Base-by-base conservation (phyloP, 2,888 invertebrate genomes). In the Leucophenga montana region DNA sequence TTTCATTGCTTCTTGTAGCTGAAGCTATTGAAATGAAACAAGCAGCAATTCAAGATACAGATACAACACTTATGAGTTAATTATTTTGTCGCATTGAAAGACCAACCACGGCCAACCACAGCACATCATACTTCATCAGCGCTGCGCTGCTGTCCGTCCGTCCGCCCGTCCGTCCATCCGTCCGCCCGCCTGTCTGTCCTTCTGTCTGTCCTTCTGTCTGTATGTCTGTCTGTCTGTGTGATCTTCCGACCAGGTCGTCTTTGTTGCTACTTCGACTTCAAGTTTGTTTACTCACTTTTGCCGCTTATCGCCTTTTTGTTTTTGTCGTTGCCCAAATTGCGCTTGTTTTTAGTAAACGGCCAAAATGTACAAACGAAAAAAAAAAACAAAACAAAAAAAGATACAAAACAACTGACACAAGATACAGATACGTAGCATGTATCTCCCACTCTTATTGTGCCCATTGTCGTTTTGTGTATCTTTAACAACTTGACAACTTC, bases 261-360 rank as follows among this genome's bases (percentile, higher is more conserved):
- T 39, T 8, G 39, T 1, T 8, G 33, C 33, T 33, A 5, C 8
- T 33, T 33, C 33, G 8, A 33, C 8, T 33, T 33, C 8, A 5
- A 5, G 3, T 18, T 56, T 20, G 22, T 22, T 56, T 22, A 1
- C 3, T 20, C 27, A 22, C 1, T 18, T 27, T 22, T 11, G 9
- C 56, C 27, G 22, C 56, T 13, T 56, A 22, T 56, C 56, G 11
- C 56, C 14, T 20, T 14, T 27, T 22, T 22, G 11, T 9, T 56
- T 22, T 27, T 22, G 56, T 56, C 39, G 11, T 56, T 56, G 56
- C 27, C 11, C 27, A 56, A 56, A 56, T 22, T 56, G 27, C 77
- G 74, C 59, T 72, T 71, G 61, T 64, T 61, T 18, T 68, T 48
- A 46, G 13, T 18, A 48, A 53, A 20, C 59, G 50, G 22, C 8